phyloP scores from a whole-genome alignment of 2,113 vertebrate genomes.

The Corythornis cristatus region DNA sequence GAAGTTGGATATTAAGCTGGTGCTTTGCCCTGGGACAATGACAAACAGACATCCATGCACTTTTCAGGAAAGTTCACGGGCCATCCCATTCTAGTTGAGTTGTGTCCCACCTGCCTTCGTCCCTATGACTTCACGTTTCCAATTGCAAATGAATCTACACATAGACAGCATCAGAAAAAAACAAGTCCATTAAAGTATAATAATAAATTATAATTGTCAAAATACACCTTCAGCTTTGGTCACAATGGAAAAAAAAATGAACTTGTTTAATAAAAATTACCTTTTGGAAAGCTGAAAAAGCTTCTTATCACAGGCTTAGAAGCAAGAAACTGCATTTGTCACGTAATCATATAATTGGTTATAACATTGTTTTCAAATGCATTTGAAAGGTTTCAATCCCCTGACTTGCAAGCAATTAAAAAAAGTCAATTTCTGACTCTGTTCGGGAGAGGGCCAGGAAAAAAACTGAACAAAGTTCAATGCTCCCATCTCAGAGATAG shows the following conservation, averaged over 20 bases:
- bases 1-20: not conserved
- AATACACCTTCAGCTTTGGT: not conserved
- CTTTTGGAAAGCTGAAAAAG: not conserved
- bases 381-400: not conserved
- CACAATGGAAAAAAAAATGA: not conserved
- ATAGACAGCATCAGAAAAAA: not conserved
- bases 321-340: not conserved
- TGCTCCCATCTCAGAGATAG: not conserved
- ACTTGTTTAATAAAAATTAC: not conserved
- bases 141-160: not conserved
- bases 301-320: not conserved
- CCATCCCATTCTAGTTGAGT: fast-evolving
- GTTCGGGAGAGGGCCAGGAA: not conserved
- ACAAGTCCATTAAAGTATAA: not conserved
- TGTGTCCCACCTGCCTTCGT: not conserved
- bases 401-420: not conserved
- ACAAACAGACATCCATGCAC: not conserved
- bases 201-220: not conserved
- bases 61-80: not conserved
- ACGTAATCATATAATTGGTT: not conserved
- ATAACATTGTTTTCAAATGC: not conserved
- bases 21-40: fast-evolving
- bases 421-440: not conserved
- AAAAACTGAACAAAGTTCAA: constrained; percentile 18
- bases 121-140: not conserved